These are phyloP conservation scores for Esox niger DNA, from an alignment of 2,113 vertebrate genomes.

Conservation along the genomic window DNA sequence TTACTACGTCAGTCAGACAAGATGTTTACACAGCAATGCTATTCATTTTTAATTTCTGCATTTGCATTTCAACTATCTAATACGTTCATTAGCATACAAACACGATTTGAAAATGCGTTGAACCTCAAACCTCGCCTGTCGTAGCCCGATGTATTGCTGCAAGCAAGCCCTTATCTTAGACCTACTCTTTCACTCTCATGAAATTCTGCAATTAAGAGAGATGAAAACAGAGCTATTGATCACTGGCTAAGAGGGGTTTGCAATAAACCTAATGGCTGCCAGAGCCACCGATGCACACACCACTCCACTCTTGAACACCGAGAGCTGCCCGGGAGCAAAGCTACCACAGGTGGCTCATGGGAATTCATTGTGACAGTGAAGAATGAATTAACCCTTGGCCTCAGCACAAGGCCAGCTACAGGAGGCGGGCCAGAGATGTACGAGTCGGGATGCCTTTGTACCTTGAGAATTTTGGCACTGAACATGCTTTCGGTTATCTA, in stretches of 20 bases:
- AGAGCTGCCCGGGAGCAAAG: slow-evolving; percentile 15
- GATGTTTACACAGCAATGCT: background rate
- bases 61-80: slow-evolving; percentile 1
- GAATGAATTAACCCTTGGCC: slow-evolving; percentile 60
- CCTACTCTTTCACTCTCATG: slow-evolving; percentile 52
- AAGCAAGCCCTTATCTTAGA: slow-evolving; percentile 51
- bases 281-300: background rate
- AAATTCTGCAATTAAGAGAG: slow-evolving; percentile 63
- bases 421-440: slow-evolving; percentile 30
- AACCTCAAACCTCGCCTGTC: slow-evolving; percentile 25
- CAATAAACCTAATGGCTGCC: slow-evolving; percentile 69
- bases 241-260: slow-evolving; percentile 43
- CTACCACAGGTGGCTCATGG: slow-evolving; percentile 24
- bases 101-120: slow-evolving; percentile 17
- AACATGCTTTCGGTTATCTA: slow-evolving; percentile 27
- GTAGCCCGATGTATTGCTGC: slow-evolving; percentile 35
- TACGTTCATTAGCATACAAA: slow-evolving; percentile 37
- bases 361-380: slow-evolving; percentile 57
- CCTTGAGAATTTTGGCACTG: slow-evolving; percentile 18
- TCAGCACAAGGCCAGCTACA: slow-evolving; percentile 24
- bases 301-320: slow-evolving; percentile 22
- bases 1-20: background rate
- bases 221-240: slow-evolving; percentile 63
- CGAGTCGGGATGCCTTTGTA: slow-evolving; percentile 9
- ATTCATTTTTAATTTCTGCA: background rate